phyloP scores from a whole-genome alignment of 30 jellyfish, hydroid and myxozoan species.

The Hydractinia symbiolongicarpus region DNA sequence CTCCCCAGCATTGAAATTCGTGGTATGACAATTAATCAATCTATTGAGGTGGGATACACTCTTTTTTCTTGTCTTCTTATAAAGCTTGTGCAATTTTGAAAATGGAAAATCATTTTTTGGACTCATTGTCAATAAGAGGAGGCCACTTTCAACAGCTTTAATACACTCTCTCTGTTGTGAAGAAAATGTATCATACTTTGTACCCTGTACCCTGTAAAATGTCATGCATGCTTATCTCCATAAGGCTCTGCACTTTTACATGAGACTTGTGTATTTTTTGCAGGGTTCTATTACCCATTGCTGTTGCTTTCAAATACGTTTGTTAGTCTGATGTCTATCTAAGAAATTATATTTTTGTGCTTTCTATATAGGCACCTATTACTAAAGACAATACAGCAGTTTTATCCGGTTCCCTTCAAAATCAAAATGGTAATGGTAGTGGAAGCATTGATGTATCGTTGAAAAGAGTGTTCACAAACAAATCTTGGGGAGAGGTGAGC shows the following conservation, averaged over 20 bases:
- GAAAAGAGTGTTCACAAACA: slow-evolving; percentile 58
- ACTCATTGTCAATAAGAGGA: neutral
- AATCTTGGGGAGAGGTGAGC: slow-evolving; percentile 92
- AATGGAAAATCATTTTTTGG: neutral
- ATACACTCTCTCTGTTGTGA: neutral
- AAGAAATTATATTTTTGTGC: no score
- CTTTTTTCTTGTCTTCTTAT: neutral
- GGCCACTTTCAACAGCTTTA: neutral
- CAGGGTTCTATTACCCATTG: no score
- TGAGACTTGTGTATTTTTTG: no score
- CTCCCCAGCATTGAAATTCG: slow-evolving; percentile 49
- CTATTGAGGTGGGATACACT: slow-evolving; percentile 68
- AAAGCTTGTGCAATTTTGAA: neutral
- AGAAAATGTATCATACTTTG: neutral
- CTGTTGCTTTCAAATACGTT: no score
- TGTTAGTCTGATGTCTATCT: no score
- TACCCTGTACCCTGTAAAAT: no score
- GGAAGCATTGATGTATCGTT: slow-evolving; percentile 67
- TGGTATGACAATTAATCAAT: slow-evolving; percentile 80
- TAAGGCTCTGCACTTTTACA: no score
- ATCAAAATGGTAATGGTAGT: slow-evolving; percentile 80
- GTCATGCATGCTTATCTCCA: no score
- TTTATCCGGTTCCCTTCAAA: slow-evolving; percentile 66
- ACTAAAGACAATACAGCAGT: slow-evolving; percentile 88
- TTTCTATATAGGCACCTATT: slow-evolving; percentile 72